These are phyloP conservation scores for Tenodera sinensis DNA, from an alignment of 2,888 invertebrate species.

Conservation along the genomic window DNA sequence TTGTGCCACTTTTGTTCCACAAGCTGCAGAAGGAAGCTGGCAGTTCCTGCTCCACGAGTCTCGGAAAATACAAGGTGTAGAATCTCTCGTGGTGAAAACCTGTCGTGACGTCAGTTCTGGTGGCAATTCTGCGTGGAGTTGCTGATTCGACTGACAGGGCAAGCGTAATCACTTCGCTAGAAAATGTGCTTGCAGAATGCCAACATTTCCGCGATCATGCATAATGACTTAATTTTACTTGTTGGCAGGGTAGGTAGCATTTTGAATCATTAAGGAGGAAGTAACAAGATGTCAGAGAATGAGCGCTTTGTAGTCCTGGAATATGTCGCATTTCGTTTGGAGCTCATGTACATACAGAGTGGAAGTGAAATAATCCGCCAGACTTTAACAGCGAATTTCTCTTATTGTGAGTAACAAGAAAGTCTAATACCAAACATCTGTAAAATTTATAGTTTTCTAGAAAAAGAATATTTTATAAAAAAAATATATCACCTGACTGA, in stretches of 20 bases:
- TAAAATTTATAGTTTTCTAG: too few relatives aligned
- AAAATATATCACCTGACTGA: too few relatives aligned
- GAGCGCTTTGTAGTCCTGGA: too few relatives aligned
- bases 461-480: too few relatives aligned
- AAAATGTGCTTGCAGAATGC: not conserved
- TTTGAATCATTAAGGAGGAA: not conserved
- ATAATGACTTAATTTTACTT: not conserved
- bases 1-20: not conserved
- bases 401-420: too few relatives aligned
- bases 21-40: not conserved
- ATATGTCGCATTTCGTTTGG: too few relatives aligned
- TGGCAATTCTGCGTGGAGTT: not conserved
- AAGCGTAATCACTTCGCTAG: not conserved
- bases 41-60: not conserved
- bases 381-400: too few relatives aligned
- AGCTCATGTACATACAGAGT: too few relatives aligned
- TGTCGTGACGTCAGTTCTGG: not conserved
- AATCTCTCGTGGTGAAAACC: not conserved
- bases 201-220: not conserved
- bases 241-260: not conserved
- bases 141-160: not conserved
- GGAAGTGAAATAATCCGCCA: too few relatives aligned
- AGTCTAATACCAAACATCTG: too few relatives aligned
- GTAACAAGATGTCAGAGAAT: not conserved
- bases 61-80: not conserved